phyloP scores from a whole-genome alignment of 2,113 vertebrate genomes.

The Helogale parvula region DNA sequence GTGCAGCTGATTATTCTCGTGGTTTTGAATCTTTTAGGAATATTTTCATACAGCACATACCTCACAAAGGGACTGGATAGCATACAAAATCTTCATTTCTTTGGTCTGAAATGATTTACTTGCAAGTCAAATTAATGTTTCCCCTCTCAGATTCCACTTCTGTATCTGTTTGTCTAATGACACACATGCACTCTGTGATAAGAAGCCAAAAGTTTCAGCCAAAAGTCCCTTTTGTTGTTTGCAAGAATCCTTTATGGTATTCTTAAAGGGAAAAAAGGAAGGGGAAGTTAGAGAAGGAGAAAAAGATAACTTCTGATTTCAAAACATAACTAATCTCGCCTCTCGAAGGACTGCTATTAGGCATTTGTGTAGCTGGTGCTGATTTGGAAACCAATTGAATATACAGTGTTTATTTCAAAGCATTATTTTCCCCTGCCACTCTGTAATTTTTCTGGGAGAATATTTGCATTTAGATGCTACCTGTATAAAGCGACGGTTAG shows the following conservation, averaged over 20 bases:
- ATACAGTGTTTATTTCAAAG: conserved; percentile 60
- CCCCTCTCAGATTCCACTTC: not conserved
- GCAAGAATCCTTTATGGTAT: conserved; percentile 47
- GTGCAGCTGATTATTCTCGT: not conserved
- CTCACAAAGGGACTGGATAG: not conserved
- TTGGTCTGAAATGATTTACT: conserved; percentile 26
- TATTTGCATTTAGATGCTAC: conserved; percentile 83
- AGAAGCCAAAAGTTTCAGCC: conserved; percentile 15
- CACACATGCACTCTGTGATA: not conserved
- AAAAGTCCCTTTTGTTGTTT: conserved; percentile 5
- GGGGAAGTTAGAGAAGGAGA: not conserved
- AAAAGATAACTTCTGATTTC: conserved; percentile 66
- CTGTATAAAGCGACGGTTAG: conserved; percentile 72
- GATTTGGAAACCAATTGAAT: conserved; percentile 76
- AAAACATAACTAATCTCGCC: conserved; percentile 67
- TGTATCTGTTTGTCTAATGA: conserved; percentile 34
- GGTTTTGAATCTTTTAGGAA: not conserved
- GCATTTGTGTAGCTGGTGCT: conserved; percentile 66
- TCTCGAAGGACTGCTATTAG: conserved; percentile 62
- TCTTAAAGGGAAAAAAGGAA: conserved; percentile 29
- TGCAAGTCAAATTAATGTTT: not conserved
- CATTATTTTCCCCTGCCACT: conserved; percentile 71
- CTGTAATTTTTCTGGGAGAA: conserved; percentile 70
- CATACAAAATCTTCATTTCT: conserved; percentile 13
- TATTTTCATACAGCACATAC: not conserved